Evolutionary conservation across 2,888 invertebrate genomes (phyloP).

Genomic region (Caenorhabditis sp.): DNA sequence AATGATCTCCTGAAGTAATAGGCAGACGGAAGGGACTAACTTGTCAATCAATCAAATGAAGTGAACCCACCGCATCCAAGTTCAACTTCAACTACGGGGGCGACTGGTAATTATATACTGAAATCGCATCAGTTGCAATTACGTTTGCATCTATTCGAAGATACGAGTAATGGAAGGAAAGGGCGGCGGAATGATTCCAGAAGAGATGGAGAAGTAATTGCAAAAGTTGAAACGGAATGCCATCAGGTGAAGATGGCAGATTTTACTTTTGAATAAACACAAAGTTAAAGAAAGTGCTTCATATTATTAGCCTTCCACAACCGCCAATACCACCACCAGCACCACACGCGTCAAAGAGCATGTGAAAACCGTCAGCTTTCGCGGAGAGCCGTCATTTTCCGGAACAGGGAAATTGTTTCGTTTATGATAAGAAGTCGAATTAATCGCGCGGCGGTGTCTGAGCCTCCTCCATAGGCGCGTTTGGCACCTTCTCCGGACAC

Average conservation of each 20-base stretch:
- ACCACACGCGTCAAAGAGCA: constrained; percentile 13
- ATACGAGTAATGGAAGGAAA: constrained; percentile 17
- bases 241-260: constrained; percentile 35
- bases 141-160: constrained; percentile 15
- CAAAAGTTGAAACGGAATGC: constrained; percentile 31
- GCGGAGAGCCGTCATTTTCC: constrained; percentile 48
- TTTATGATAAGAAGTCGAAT: constrained; percentile 63
- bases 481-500: constrained; percentile 54
- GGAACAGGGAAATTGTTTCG: constrained; percentile 63
- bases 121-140: constrained; percentile 52
- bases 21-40: constrained; percentile 25
- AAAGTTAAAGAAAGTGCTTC: constrained; percentile 29
- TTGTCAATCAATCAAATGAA: constrained; percentile 66
- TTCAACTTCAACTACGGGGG: constrained; percentile 9
- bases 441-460: constrained; percentile 40
- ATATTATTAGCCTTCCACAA: constrained; percentile 11
- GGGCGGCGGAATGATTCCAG: constrained; percentile 23
- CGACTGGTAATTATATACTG: constrained; percentile 59
- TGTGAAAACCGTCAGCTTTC: constrained; percentile 16
- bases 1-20: constrained; percentile 26
- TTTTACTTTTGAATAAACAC: constrained; percentile 23
- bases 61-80: constrained; percentile 34
- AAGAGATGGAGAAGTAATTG: constrained; percentile 37
- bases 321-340: too few species aligned
- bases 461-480: constrained; percentile 17